Base-by-base conservation (phyloP, 2,113 vertebrate species). In the Atherinomorus stipes region DNA sequence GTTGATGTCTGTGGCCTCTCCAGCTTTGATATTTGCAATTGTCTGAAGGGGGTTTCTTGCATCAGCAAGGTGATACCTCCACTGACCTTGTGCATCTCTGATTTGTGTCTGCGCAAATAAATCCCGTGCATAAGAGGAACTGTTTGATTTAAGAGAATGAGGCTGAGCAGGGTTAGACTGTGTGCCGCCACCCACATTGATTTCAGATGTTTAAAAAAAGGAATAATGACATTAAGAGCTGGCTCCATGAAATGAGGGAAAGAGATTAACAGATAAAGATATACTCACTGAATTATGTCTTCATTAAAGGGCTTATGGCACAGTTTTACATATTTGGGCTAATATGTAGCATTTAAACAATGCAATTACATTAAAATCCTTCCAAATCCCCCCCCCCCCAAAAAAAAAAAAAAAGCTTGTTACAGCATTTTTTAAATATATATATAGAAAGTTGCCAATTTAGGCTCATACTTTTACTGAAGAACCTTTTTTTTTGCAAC, bases 71-170 rank as follows among this genome's bases (percentile, higher is more conserved):
- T 16, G 71, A 85, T 76, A 69, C 76, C 72, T 71, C 31, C 53
- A 51, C 28, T 86, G 80, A 88, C 88, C 86, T 87, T 83, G 81
- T 37, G 18, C 22, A 10, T 66, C 34, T 63, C 40, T 79, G 50
- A 40, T 73, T 7, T 71, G 26, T 40, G 40, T 60, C 47, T 68
- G 63, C 62, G 73, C 59, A 71, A 71, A 82, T 60, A 85, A 74
- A 77, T 51, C 65, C 7, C 64, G 58, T 50, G 53, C 28, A 38
- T 65, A n/a, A 49, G 18, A 31, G 38, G 22, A 64, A 64, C 49
- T 51, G 22, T 76, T 84, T 83, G 65, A 85, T 78, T 74, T 37
- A 75, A 70, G 22, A 45, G 54, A 50, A 71, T 57, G 22, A 57
- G 26, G 52, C 44, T 50, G 12, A 44, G 67, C 19, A 25, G 16